phyloP scores from a whole-genome alignment of 1,140 invertebrate genomes.

The Drosophila trapezifrons region DNA sequence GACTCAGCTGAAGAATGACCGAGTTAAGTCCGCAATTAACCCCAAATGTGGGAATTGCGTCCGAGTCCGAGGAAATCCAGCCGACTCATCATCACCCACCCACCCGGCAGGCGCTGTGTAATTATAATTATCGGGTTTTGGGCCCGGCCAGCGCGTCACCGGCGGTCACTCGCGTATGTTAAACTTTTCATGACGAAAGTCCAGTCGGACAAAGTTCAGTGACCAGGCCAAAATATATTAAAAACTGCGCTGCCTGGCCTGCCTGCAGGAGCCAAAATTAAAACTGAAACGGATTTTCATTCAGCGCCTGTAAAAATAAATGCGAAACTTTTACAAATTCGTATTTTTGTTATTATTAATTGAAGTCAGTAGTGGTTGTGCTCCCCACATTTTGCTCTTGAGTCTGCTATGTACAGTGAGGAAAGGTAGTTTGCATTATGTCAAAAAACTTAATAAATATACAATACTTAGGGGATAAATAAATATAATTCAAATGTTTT shows the following conservation, averaged over 20 bases:
- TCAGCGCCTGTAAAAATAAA: constrained; percentile 74
- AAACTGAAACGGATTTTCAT: constrained; percentile 75
- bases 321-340: constrained; percentile 74
- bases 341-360: constrained; percentile 72
- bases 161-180: constrained; percentile 56
- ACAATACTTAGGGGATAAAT: too few relatives aligned
- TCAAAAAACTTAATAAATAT: background rate
- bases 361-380: constrained; percentile 15
- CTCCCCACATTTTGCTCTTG: constrained; percentile 37
- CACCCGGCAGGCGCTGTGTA: constrained; percentile 35
- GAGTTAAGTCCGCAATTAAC: constrained; percentile 20
- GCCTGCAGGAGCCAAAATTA: constrained; percentile 39
- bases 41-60: constrained; percentile 15
- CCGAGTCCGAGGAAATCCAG: constrained; percentile 20
- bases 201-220: constrained; percentile 79
- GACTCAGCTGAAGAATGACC: constrained; percentile 19
- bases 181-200: constrained; percentile 76
- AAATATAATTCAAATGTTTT: background rate
- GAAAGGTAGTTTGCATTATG: too few relatives aligned
- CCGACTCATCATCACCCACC: constrained; percentile 35
- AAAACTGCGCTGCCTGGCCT: background rate
- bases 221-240: constrained; percentile 54
- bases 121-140: constrained; percentile 38
- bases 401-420: constrained; percentile 17
- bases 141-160: constrained; percentile 54